Percentiles rank a stretch among this genome's conserved stretches.
Evolutionary conservation across 2,797 vertebrate genomes (phyloP).

Genomic region (Sus cebifrons): DNA sequence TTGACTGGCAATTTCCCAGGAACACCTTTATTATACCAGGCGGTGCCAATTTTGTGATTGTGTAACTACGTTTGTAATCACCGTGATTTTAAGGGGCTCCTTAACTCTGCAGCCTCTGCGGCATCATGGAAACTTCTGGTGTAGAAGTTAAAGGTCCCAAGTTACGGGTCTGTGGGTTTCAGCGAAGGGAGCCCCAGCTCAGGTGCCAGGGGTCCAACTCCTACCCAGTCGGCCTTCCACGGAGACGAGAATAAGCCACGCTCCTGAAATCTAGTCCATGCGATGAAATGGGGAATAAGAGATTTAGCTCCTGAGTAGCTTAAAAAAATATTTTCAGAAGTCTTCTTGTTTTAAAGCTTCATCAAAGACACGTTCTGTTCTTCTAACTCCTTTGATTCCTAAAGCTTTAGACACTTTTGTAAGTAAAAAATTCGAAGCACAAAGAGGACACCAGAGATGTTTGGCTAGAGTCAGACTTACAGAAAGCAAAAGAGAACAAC

Average conservation of each 20-base stretch:
- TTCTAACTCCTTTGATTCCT: slow-evolving; percentile 2
- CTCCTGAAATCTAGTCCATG: slow-evolving; percentile 23
- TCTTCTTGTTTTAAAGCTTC: slow-evolving; percentile 8
- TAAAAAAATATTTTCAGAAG: slow-evolving; percentile 32
- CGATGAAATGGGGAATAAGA: slow-evolving; percentile 33
- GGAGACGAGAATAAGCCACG: background rate
- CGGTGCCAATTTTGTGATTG: background rate
- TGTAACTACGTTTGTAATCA: slow-evolving; percentile 34
- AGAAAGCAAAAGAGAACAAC: background rate
- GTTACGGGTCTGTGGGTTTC: background rate
- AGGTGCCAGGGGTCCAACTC: slow-evolving; percentile 21
- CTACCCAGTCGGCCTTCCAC: background rate
- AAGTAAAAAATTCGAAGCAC: slow-evolving; percentile 21
- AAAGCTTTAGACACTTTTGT: slow-evolving; percentile 49
- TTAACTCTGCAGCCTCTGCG: background rate
- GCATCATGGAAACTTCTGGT: background rate
- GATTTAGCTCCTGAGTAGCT: slow-evolving; percentile 13
- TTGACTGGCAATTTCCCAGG: slow-evolving; percentile 54
- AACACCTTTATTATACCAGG: slow-evolving; percentile 37
- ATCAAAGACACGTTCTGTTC: background rate
- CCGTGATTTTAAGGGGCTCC: background rate
- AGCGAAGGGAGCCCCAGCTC: background rate
- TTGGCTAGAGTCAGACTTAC: background rate
- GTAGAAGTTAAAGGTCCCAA: slow-evolving; percentile 14
- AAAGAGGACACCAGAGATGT: background rate